Conservation (phyloP, 2,888 invertebrate genomes). For the Caenorhabditis sp. region DNA sequence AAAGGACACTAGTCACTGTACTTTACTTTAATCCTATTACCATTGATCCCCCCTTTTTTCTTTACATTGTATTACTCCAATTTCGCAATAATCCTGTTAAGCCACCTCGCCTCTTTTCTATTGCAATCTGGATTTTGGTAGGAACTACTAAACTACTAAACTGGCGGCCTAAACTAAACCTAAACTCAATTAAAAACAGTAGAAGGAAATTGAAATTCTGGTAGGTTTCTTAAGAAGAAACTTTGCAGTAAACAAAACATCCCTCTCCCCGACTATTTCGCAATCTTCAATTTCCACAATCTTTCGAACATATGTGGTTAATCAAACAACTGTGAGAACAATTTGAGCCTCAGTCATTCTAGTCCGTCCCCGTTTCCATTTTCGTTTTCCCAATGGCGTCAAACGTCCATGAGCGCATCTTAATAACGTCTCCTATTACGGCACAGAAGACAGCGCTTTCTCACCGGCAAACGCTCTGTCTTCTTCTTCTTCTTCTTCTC, state of each 20-base stretch:
- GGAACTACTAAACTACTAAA: too few relatives aligned
- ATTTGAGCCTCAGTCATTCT: conserved; percentile 51
- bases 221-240: too few relatives aligned
- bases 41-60: conserved; percentile 12
- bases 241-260: background rate
- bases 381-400: conserved; percentile 37
- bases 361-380: conserved; percentile 8
- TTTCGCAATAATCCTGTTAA: conserved; percentile 45
- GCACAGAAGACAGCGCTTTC: conserved; percentile 1
- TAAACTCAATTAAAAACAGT: conserved; percentile 6
- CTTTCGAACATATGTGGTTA: conserved; percentile 24
- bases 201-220: too few relatives aligned
- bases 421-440: conserved; percentile 67
- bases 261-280: conserved; percentile 1
- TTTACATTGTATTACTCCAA: background rate
- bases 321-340: conserved; percentile 61
- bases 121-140: too few relatives aligned
- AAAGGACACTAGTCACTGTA: conserved; percentile 35
- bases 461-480: background rate
- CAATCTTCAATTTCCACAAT: background rate
- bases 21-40: conserved; percentile 32
- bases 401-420: conserved; percentile 61
- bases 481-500: too few relatives aligned
- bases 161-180: conserved; percentile 44
- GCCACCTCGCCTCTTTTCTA: too few relatives aligned